Conservation (phyloP, 2,888 invertebrate species). For the Mayetiola destructor region DNA sequence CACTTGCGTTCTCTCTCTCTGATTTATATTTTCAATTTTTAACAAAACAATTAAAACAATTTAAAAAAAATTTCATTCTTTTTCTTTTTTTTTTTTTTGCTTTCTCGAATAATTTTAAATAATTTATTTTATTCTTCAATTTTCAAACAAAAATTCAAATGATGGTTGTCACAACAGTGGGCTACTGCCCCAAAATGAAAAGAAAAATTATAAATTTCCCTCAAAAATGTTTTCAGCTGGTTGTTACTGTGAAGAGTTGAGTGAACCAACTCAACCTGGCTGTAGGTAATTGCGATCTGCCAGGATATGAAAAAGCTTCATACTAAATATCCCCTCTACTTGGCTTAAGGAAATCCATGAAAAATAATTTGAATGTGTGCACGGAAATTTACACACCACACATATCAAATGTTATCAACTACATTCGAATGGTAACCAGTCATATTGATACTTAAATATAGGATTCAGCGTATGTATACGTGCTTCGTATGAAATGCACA, state of each 20-base stretch:
- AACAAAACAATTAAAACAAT: conserved; percentile 11
- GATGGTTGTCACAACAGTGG: conserved; percentile 15
- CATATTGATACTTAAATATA: no score
- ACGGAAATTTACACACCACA: not conserved
- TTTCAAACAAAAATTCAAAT: no score
- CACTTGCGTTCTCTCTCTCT: no score
- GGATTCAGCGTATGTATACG: no score
- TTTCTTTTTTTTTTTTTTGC: not conserved
- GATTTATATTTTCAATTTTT: not conserved
- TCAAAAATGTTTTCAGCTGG: conserved; percentile 5
- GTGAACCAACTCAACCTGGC: conserved; percentile 34
- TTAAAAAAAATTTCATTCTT: no score
- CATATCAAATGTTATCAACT: not conserved
- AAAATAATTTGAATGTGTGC: not conserved
- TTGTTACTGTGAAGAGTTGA: conserved; percentile 21
- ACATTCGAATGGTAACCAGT: no score
- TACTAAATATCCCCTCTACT: conserved; percentile 14
- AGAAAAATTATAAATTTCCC: not conserved
- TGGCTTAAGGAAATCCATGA: not conserved
- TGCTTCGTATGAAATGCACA: no score
- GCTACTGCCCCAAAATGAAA: conserved; percentile 15
- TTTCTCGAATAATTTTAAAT: not conserved
- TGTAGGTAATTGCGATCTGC: conserved; percentile 37
- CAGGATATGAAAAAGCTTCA: conserved; percentile 14
- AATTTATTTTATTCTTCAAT: not conserved